Base-by-base conservation (phyloP, 2,888 invertebrate species). In the Pardosa pseudoannulata region DNA sequence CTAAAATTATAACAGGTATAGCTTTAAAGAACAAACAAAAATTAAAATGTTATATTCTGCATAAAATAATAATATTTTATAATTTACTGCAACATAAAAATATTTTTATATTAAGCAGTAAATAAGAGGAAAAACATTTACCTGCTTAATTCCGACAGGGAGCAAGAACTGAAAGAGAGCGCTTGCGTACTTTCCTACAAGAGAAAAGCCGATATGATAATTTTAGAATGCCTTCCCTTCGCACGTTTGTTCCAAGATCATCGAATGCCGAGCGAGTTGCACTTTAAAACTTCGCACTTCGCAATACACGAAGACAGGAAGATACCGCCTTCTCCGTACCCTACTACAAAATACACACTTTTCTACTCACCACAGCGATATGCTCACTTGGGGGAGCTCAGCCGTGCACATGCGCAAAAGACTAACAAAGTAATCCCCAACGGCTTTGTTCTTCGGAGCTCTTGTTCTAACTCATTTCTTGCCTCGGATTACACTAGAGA, bases 311-410 rank as follows among this genome's bases (percentile, higher is more conserved):
- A 23, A 56, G 19, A 23, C 5, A 2, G 9, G 56, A 56, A 56
- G 56, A 16, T 46, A 16, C 41, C 16, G 41, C 41, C 23, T 56
- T 1, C 23, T 56, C 23, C 23, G 56, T 23, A 23, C 11, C 56
- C 5, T 23, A 23, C 56, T 16, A 23, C 56, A 56, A 56, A 56
- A 56, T 56, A 56, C 56, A 56, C 56, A 56, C 56, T 56, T 56
- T 56, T 56, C 56, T 56, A 56, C 56, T 56, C 23, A 23, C 23
- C 56, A 56, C 56, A 23, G 5, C 1, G 56, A 56, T 56, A 56
- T 56, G 23, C 56, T 56, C 56, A 56, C 56, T 56, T 23, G 56
- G 19, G 56, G 56, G 56, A 56, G 56, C 23, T 23, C 11, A 19
- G 23, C 1, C 3, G 19, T 23, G 56, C 56, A 23, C 56, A 56